phyloP scores from a whole-genome alignment of 2,888 invertebrate species.

The Clivina fossor region DNA sequence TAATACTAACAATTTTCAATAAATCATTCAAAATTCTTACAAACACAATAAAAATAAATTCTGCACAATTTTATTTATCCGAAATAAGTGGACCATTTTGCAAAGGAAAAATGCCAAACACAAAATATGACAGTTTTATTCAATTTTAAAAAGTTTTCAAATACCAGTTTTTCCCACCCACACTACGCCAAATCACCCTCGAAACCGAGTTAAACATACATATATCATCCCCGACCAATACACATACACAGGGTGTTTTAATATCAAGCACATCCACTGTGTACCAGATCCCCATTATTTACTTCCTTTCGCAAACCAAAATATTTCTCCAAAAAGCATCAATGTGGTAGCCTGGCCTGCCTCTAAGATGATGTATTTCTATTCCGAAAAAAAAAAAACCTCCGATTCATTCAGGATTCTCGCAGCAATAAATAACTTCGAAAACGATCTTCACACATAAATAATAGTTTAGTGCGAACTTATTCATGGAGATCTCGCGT shows the following conservation, averaged over 20 bases:
- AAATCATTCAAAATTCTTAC: no score
- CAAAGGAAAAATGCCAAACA: no score
- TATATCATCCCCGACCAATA: constrained; percentile 8
- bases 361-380: constrained; percentile 39
- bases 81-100: no score
- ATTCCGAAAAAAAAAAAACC: no score
- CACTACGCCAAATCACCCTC: constrained; percentile 3
- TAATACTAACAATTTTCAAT: no score
- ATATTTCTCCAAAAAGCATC: constrained; percentile 25
- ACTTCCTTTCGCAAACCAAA: constrained; percentile 26
- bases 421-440: constrained; percentile 40
- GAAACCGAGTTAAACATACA: constrained; percentile 1
- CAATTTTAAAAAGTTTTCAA: constrained; percentile 7
- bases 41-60: no score
- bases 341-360: no score
- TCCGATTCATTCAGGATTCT: constrained; percentile 40
- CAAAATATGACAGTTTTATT: constrained; percentile 14
- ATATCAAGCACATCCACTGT: constrained; percentile 24
- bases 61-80: no score
- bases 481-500: constrained; percentile 42
- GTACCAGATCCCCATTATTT: constrained; percentile 23
- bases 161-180: constrained; percentile 14
- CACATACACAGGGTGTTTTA: constrained; percentile 17
- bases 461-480: constrained; percentile 44
- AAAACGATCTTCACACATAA: constrained; percentile 43